phyloP scores from a whole-genome alignment of 1,140 invertebrate genomes.

The Drosophila lacteicornis region DNA sequence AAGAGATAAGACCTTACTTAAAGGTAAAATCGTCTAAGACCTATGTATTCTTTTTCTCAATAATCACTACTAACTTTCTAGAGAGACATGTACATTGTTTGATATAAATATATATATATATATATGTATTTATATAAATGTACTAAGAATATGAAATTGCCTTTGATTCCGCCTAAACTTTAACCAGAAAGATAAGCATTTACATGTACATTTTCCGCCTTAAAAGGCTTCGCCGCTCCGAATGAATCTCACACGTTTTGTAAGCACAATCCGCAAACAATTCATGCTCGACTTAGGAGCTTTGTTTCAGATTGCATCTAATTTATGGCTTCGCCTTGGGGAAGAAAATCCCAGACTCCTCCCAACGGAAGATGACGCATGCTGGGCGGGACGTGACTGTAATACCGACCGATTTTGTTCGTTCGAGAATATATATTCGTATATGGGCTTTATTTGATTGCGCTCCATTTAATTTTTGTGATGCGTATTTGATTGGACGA shows the following conservation, averaged over 20 bases:
- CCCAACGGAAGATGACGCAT: constrained; percentile 12
- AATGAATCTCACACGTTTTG: not conserved
- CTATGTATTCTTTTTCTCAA: no score
- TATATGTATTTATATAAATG: no score
- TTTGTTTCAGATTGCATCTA: constrained; percentile 35
- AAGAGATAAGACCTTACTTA: no score
- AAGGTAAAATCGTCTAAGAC: no score
- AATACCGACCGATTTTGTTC: constrained; percentile 40
- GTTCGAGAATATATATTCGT: not conserved
- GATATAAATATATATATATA: no score
- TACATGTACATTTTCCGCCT: not conserved
- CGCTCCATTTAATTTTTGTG: constrained; percentile 51
- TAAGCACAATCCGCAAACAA: constrained; percentile 1
- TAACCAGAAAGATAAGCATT: not conserved
- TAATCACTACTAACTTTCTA: no score
- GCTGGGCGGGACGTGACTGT: constrained; percentile 48
- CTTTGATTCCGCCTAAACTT: not conserved
- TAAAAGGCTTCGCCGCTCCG: not conserved
- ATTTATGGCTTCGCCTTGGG: constrained; percentile 11
- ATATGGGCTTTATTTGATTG: constrained; percentile 35
- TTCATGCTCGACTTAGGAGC: constrained; percentile 18
- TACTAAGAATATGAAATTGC: not conserved
- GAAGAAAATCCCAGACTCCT: constrained; percentile 12
- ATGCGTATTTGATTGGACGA: constrained; percentile 42
- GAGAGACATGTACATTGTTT: no score